Base-by-base conservation (phyloP, 1,140 invertebrate genomes). In the Drosophila baimaii region DNA sequence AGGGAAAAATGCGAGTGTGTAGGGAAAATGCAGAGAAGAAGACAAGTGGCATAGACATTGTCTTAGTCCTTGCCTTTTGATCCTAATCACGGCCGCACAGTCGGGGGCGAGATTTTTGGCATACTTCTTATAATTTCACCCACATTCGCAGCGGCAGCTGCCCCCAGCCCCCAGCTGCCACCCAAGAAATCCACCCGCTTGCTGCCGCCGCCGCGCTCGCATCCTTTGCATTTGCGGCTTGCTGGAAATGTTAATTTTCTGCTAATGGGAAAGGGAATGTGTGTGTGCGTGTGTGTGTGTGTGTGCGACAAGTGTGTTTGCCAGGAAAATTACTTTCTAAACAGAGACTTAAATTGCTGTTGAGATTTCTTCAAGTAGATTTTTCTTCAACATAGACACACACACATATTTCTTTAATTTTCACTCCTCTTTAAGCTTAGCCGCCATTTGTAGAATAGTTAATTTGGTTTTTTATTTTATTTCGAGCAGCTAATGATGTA, bases 221-320 rank as follows among this genome's bases (percentile, higher is more conserved):
- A 21, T 46, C 64, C 64, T 70, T 69, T 44, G 66, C 62, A 68
- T 66, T 70, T 69, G 68, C 64, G 68, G 64, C 68, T 70, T 56
- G 39, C 63, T 70, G 68, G 65, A 70, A 70, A 70, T 70, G 68
- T 70, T 69, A 70, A 70, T 69, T 70, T 70, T 70, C 68, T 29
- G 37, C 46, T 35, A 69, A 69, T 68, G 43, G 65, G 27, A 68
- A 66, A 31, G 62, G 27, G 61, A 25, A 65, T 61, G 33, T 37
- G 31, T 23, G 43, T 17, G 27, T 46, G 35, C 35, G 10, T 10
- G 12, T 54, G 51, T 17, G 27, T 46, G 35, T 46, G 10, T 10
- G 12, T 54, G 51, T 56, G 51, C 37, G 49, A 37, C 12, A 27
- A 31, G 51, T 21, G 51, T 54, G 31, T 35, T 54, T 54, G 19